Evolutionary conservation across 2,797 vertebrate genomes (phyloP).

Genomic region (Coracias cyanogaster): DNA sequence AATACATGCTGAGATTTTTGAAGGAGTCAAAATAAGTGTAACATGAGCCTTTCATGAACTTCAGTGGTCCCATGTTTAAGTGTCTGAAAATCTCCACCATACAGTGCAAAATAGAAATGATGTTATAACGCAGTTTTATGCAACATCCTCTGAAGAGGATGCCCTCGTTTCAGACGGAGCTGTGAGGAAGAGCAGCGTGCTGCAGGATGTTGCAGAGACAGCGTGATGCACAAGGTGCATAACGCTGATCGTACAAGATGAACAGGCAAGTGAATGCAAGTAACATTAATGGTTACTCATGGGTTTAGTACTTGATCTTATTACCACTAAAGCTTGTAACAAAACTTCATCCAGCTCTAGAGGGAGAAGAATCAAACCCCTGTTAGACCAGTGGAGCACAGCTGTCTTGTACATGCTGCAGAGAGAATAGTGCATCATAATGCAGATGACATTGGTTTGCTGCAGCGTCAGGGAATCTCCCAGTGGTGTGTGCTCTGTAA

Average conservation of each 20-base stretch:
- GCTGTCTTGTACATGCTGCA: not conserved
- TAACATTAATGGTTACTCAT: not conserved
- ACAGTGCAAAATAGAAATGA: not conserved
- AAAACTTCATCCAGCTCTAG: not conserved
- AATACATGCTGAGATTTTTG: not conserved
- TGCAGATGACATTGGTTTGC: not conserved
- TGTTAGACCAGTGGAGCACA: not conserved
- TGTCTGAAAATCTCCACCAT: not conserved
- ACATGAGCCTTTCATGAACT: not conserved
- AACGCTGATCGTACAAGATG: not conserved
- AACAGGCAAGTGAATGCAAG: not conserved
- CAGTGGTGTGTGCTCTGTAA: not conserved
- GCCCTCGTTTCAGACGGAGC: not conserved
- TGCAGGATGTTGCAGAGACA: not conserved
- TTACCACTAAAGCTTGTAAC: not conserved
- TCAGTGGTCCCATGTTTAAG: not conserved
- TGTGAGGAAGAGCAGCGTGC: not conserved
- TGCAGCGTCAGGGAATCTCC: conserved; percentile 10
- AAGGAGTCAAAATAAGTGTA: not conserved
- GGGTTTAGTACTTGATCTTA: conserved; percentile 10
- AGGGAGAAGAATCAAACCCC: not conserved
- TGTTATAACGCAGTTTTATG: not conserved
- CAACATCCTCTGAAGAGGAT: not conserved
- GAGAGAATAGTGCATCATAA: not conserved
- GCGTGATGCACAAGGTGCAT: not conserved